A percentile compares a stretch with the other conserved stretches of the same genome.
These are phyloP conservation scores for Petaurus breviceps DNA, from an alignment of 2,113 vertebrate genomes.

Conservation along the genomic window DNA sequence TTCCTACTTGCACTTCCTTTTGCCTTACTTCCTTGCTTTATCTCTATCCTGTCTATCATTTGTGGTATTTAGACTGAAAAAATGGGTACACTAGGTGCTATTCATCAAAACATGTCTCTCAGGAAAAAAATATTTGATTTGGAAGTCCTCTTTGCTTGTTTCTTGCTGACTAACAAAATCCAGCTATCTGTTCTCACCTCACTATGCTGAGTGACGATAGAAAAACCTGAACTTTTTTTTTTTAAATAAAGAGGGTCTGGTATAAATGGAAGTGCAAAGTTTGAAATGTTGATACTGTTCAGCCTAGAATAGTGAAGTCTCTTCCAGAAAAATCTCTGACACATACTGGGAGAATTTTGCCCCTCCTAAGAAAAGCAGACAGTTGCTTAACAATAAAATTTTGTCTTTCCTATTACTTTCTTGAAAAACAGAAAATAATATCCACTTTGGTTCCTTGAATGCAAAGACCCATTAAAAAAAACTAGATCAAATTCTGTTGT, in stretches of 20 bases:
- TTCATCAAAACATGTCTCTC: background rate
- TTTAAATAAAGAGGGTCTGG: background rate
- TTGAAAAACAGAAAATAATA: slow-evolving; percentile 26
- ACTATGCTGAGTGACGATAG: background rate
- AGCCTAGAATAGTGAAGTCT: background rate
- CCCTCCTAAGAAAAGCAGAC: background rate
- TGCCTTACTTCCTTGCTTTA: background rate
- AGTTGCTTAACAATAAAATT: background rate
- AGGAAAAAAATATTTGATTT: background rate
- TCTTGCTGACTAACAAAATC: slow-evolving; percentile 14
- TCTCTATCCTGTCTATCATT: background rate
- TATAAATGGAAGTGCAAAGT: background rate
- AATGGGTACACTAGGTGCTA: background rate
- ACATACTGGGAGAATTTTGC: background rate
- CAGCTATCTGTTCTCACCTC: background rate
- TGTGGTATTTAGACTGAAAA: background rate
- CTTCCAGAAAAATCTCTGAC: background rate
- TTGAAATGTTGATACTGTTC: background rate
- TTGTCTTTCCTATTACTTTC: slow-evolving; percentile 21
- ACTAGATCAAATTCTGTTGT: background rate
- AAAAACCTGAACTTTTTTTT: slow-evolving; percentile 50
- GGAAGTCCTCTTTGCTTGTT: slow-evolving; percentile 1
- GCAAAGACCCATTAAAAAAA: background rate
- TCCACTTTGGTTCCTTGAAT: background rate
- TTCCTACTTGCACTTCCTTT: background rate